Evolutionary conservation across 2,797 vertebrate species (phyloP), one percentile per base, ranked within the genome.

Genomic region (Gymnoscopelus braueri): DNA sequence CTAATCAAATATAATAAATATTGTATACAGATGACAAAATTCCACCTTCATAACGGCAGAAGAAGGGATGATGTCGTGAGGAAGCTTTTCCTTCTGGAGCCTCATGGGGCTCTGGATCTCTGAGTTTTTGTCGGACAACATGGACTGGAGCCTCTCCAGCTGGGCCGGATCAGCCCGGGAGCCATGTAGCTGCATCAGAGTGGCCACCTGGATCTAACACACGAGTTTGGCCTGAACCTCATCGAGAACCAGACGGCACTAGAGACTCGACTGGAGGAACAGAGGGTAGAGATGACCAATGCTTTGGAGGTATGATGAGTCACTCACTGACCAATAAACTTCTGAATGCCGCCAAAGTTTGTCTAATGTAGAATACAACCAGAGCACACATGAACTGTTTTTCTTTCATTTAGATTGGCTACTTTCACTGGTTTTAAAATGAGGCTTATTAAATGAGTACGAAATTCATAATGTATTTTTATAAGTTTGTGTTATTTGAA

Each of bases 51-150:
- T 32, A 6, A 58, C 48, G 24, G 79, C 74, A 5, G 80, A 53
- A 1, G 19, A 19, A 19, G 79, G 39, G 0, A 0, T 2, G 0
- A 67, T 0, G 1, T 92, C 90, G 19, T 92, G 52, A 3, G 95
- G 95, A 70, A 96, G 89, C 67, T 94, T 96, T 82, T 97, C 96
- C n/a, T 86, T n/a, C n/a, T n/a, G n/a, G n/a, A n/a, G n/a, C n/a
- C n/a, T 83, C 74, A 97, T 91, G 4, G 99, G 94, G 56, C 93
- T 93, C 78, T 98, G 95, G 71, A 99, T 95, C 86, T 99, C 97
- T 29, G 88, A 93, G 53, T 98, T 99, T 69, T 97, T 98, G 79
- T 98, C 96, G 0, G 91, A 94, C 10, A 99, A 76, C 95, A 98
- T 97, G 0, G 93, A 94, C 82, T 97, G 95, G 19, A 99, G 92